Conservation (phyloP, 2,888 invertebrate genomes). For the Acanthosepion lycidas region DNA sequence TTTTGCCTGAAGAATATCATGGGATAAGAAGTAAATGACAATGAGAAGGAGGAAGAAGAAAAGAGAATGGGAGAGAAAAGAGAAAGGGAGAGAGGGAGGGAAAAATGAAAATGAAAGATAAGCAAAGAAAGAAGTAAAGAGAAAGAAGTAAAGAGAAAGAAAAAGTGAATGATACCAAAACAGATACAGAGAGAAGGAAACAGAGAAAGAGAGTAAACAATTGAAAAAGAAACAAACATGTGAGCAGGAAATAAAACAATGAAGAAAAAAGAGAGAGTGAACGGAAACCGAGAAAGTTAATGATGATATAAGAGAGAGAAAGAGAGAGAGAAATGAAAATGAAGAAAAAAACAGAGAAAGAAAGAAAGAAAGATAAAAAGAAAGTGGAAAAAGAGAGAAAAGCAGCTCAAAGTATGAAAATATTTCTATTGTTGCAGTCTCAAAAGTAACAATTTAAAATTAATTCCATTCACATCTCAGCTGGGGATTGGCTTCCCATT, state of each 20-base stretch:
- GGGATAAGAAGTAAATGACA: conserved; percentile 24
- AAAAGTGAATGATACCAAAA: not conserved
- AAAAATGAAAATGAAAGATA: conserved; percentile 47
- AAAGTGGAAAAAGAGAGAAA: not conserved
- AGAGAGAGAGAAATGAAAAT: not conserved
- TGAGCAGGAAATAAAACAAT: not conserved
- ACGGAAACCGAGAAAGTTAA: not conserved
- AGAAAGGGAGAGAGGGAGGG: not conserved
- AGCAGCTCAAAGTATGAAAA: not conserved
- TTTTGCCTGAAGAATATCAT: too few relatives aligned
- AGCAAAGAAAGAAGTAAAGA: conserved; percentile 40
- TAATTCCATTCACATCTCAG: conserved; percentile 22
- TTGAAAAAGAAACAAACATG: not conserved
- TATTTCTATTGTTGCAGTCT: not conserved
- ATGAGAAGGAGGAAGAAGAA: conserved; percentile 49
- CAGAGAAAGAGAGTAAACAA: not conserved
- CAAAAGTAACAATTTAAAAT: not conserved
- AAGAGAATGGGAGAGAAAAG: conserved; percentile 49
- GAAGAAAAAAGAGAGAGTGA: not conserved
- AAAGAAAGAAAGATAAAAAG: not conserved
- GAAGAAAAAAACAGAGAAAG: not conserved
- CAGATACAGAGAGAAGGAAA: not conserved
- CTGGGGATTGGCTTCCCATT: not conserved
- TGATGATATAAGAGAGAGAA: not conserved
- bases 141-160: conserved; percentile 48